Conservation (phyloP, 1,140 invertebrate genomes). For the Araneus ventricosus region DNA sequence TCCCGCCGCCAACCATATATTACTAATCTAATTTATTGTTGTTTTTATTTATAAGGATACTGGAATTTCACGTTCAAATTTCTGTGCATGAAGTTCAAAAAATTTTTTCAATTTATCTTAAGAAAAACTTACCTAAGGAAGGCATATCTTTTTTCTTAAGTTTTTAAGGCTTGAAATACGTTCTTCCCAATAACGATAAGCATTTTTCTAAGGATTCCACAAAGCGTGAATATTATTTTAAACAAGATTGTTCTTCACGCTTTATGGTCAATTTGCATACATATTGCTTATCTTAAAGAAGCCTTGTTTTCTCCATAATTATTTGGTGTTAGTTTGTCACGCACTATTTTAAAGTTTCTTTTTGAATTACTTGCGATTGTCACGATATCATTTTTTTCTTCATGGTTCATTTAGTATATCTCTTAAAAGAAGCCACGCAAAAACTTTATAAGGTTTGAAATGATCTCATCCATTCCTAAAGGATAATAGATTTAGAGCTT, state of each 20-base stretch:
- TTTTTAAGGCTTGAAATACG: not conserved
- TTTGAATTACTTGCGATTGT: not conserved
- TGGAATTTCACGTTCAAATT: too few species aligned
- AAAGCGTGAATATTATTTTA: not conserved
- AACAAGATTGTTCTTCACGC: not conserved
- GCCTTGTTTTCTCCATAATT: not conserved
- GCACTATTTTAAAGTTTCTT: constrained; percentile 16
- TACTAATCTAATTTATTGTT: too few species aligned
- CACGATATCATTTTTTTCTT: not conserved
- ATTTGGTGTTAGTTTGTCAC: not conserved
- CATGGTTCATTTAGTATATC: not conserved
- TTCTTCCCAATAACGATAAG: not conserved
- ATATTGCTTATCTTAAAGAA: not conserved
- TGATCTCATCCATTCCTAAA: too few species aligned
- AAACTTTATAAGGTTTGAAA: not conserved
- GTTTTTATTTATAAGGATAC: too few species aligned
- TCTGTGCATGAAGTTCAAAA: too few species aligned
- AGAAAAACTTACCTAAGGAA: not conserved
- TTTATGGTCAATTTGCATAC: constrained; percentile 10
- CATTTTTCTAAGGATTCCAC: not conserved
- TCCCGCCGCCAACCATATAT: too few species aligned
- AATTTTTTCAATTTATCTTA: not conserved
- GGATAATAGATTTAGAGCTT: too few species aligned
- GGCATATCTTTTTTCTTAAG: not conserved
- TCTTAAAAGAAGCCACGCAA: not conserved